phyloP scores from a whole-genome alignment of 2,113 vertebrate species.

The Oryzias woworae region DNA sequence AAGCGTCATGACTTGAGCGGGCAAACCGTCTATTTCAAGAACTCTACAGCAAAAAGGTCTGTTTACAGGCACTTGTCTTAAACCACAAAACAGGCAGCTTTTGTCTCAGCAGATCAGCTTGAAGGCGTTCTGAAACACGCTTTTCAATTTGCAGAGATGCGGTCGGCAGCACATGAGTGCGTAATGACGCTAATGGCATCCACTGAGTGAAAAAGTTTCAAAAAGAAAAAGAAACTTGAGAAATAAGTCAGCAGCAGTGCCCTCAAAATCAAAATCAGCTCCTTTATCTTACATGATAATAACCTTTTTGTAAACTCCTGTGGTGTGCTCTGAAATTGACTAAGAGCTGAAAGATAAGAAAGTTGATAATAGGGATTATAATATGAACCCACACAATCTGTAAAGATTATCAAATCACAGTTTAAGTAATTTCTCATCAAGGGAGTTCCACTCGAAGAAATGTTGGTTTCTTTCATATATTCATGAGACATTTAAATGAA shows the following conservation, averaged over 20 bases:
- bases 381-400: slow-evolving; percentile 18
- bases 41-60: slow-evolving; percentile 4
- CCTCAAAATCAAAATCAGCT: slow-evolving; percentile 30
- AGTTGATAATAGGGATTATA: neutral
- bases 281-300: slow-evolving; percentile 19
- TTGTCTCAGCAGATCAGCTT: slow-evolving; percentile 7
- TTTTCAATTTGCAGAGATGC: slow-evolving; percentile 2
- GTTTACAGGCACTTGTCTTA: slow-evolving; percentile 10
- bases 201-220: neutral
- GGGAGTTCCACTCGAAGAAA: neutral
- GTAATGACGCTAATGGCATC: neutral
- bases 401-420: slow-evolving; percentile 1
- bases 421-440: slow-evolving; percentile 9
- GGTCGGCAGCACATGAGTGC: neutral
- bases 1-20: slow-evolving; percentile 40
- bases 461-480: no score
- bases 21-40: slow-evolving; percentile 46
- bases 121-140: slow-evolving; percentile 6
- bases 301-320: slow-evolving; percentile 46
- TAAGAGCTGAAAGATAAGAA: slow-evolving; percentile 33
- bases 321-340: slow-evolving; percentile 37
- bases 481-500: no score
- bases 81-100: slow-evolving; percentile 32
- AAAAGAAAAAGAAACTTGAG: neutral
- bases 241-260: slow-evolving; percentile 1